A percentile compares a stretch with the other conserved stretches of the same genome.
Conservation (phyloP, 2,888 invertebrate species). For the Pollenia griseotomentosa region DNA sequence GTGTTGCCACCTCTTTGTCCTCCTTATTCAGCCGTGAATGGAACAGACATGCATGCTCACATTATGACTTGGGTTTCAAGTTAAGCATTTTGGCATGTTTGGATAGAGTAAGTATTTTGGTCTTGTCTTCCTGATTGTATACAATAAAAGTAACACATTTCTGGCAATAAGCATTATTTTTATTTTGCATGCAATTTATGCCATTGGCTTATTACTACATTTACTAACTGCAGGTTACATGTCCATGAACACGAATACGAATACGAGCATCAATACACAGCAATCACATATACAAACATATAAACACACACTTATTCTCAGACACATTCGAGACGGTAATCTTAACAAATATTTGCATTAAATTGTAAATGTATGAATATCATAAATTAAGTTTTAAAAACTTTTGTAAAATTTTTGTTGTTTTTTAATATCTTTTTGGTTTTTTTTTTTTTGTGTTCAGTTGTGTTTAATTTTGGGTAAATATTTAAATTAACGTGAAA, state of each 20-base stretch:
- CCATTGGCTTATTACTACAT: constrained; percentile 58
- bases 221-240: constrained; percentile 60
- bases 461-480: constrained; percentile 14
- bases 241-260: constrained; percentile 11
- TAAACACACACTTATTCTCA: not conserved
- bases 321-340: constrained; percentile 7
- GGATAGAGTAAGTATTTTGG: constrained; percentile 15
- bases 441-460: not conserved
- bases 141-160: constrained; percentile 73
- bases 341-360: constrained; percentile 47
- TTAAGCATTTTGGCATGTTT: constrained; percentile 57
- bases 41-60: constrained; percentile 47
- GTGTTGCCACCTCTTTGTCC: constrained; percentile 68
- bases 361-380: constrained; percentile 37
- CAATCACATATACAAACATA: not conserved
- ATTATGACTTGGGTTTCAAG: constrained; percentile 28
- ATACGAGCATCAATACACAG: not conserved
- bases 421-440: not conserved
- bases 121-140: constrained; percentile 71
- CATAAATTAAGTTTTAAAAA: constrained; percentile 52
- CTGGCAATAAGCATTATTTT: constrained; percentile 68
- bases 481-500: constrained; percentile 30
- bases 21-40: constrained; percentile 46
- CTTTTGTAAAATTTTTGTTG: constrained; percentile 8
- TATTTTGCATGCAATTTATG: constrained; percentile 71